phyloP scores from a whole-genome alignment of 2,888 invertebrate genomes.

The Chrysotoxum bicinctum region DNA sequence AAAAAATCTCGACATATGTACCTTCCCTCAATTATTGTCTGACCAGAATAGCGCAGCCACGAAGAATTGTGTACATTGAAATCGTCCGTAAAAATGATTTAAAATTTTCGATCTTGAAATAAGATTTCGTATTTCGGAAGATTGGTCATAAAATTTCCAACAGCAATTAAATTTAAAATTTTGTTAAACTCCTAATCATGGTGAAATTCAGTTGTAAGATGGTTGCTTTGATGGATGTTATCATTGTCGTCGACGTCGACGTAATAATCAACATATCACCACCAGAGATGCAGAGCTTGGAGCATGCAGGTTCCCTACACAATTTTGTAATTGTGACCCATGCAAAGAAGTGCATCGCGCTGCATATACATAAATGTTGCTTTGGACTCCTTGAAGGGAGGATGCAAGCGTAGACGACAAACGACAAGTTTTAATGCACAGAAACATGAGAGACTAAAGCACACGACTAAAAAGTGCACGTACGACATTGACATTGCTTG shows the following conservation, averaged over 20 bases:
- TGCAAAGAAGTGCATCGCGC: conserved; percentile 34
- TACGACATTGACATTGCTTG: conserved; percentile 69
- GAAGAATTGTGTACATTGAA: no score
- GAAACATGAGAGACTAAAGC: conserved; percentile 12
- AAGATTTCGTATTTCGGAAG: no score
- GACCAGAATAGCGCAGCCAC: no score
- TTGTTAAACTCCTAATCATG: background rate
- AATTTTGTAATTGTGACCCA: conserved; percentile 51
- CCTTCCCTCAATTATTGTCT: no score
- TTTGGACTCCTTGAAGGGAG: conserved; percentile 52
- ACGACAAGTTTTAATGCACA: background rate
- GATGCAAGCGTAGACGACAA: background rate
- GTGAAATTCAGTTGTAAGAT: conserved; percentile 16
- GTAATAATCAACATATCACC: conserved; percentile 36
- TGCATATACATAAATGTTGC: background rate
- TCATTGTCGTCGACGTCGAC: conserved; percentile 34
- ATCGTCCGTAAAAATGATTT: no score
- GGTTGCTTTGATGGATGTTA: conserved; percentile 38
- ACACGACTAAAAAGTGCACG: conserved; percentile 55
- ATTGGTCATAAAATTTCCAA: no score
- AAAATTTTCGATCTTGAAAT: no score
- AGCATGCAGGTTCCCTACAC: conserved; percentile 28
- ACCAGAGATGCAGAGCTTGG: conserved; percentile 30
- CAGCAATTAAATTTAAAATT: background rate
- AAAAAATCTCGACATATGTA: no score